These are phyloP conservation scores for Falcaria lacertinaria DNA, from an alignment of 2,888 invertebrate genomes.

Conservation along the genomic window DNA sequence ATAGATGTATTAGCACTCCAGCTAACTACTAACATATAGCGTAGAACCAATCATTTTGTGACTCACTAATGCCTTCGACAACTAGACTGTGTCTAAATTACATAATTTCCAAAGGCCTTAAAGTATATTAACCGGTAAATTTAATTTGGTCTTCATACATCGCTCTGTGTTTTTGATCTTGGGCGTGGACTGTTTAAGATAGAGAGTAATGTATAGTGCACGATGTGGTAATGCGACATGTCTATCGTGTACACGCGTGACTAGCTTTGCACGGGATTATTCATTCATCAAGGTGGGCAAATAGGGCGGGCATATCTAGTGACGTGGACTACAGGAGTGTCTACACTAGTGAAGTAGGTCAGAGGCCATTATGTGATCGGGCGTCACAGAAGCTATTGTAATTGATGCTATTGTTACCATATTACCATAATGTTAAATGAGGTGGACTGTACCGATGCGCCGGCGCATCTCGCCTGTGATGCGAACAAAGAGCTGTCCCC, in stretches of 20 bases:
- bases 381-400: slow-evolving; percentile 55
- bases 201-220: neutral
- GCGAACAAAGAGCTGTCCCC: slow-evolving; percentile 28
- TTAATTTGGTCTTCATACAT: neutral
- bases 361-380: slow-evolving; percentile 49
- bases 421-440: slow-evolving; percentile 41
- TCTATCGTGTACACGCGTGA: slow-evolving; percentile 34
- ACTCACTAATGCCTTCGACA: neutral
- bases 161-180: neutral
- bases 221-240: neutral
- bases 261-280: slow-evolving; percentile 34
- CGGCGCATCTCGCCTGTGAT: slow-evolving; percentile 24
- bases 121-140: neutral
- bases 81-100: slow-evolving; percentile 3
- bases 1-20: neutral
- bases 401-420: slow-evolving; percentile 45
- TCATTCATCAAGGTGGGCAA: slow-evolving; percentile 40
- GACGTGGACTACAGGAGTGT: slow-evolving; percentile 44
- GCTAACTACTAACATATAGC: neutral
- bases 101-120: neutral
- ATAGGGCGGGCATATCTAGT: slow-evolving; percentile 54
- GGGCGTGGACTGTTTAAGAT: neutral
- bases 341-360: slow-evolving; percentile 46
- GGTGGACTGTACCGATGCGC: slow-evolving; percentile 8
- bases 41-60: neutral